Conservation (phyloP, 2,797 vertebrate genomes). For the Micromesistius poutassou region DNA sequence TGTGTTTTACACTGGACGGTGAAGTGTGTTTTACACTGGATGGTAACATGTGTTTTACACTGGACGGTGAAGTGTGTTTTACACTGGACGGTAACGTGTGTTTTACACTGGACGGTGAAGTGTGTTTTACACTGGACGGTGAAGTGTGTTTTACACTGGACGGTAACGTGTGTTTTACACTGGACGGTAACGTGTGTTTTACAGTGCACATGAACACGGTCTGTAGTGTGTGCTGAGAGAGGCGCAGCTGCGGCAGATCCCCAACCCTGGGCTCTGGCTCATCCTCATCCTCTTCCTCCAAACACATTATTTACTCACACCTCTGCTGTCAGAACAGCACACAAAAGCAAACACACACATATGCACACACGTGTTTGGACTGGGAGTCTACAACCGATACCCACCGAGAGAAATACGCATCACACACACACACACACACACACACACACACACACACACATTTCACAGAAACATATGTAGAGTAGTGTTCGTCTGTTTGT, state of each 20-base stretch:
- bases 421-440: background rate
- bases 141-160: background rate
- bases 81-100: background rate
- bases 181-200: background rate
- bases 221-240: background rate
- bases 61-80: background rate
- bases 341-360: slow-evolving; percentile 19
- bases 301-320: slow-evolving; percentile 28
- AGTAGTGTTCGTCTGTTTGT: no score
- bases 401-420: background rate
- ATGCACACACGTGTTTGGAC: slow-evolving; percentile 12
- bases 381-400: no score
- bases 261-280: slow-evolving; percentile 38
- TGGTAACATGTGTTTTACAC: background rate
- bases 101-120: background rate
- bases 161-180: background rate
- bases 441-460: background rate
- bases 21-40: background rate
- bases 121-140: background rate
- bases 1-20: background rate
- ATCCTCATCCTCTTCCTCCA: slow-evolving; percentile 18
- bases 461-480: background rate
- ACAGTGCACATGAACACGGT: background rate
- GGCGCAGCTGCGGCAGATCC: slow-evolving; percentile 42
- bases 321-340: slow-evolving; percentile 19